Percentiles rank a stretch among this genome's conserved stretches.
Evolutionary conservation across 1,140 invertebrate genomes (phyloP).

Genomic region (Euura saliciscinereae): DNA sequence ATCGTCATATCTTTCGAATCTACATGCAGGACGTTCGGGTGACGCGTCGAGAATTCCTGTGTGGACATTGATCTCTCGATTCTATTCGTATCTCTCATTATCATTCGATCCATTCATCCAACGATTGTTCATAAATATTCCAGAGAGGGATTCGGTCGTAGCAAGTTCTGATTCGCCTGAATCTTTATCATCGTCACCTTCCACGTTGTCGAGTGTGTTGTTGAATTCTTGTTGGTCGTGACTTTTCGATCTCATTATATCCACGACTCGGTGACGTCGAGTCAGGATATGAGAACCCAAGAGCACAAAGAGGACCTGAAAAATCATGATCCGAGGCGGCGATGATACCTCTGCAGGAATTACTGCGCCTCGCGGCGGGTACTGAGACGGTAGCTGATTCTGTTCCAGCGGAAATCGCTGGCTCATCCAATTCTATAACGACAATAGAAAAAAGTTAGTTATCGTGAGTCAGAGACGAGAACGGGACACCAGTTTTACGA

Average conservation of each 20-base stretch:
- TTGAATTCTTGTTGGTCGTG: too few species aligned
- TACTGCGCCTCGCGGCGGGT: neutral
- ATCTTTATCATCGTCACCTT: too few species aligned
- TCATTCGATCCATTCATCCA: slow-evolving; percentile 31
- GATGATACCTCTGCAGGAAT: neutral
- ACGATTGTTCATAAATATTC: slow-evolving; percentile 9
- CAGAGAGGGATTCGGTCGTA: neutral
- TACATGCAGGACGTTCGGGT: neutral
- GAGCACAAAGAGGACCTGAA: neutral
- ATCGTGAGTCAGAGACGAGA: too few species aligned
- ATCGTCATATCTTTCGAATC: too few species aligned
- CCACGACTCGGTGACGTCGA: neutral
- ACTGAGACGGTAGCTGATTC: neutral
- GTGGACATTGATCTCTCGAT: slow-evolving; percentile 37
- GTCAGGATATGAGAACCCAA: neutral
- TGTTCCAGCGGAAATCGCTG: neutral
- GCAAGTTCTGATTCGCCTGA: too few species aligned
- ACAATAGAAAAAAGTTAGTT: neutral
- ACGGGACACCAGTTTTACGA: too few species aligned
- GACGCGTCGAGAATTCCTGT: slow-evolving; percentile 35
- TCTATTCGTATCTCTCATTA: slow-evolving; percentile 27
- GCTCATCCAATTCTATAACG: neutral
- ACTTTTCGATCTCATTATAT: too few species aligned
- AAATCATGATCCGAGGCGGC: neutral
- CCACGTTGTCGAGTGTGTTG: too few species aligned